phyloP scores from a whole-genome alignment of 2,797 vertebrate genomes.

The Eremophila alpestris region DNA sequence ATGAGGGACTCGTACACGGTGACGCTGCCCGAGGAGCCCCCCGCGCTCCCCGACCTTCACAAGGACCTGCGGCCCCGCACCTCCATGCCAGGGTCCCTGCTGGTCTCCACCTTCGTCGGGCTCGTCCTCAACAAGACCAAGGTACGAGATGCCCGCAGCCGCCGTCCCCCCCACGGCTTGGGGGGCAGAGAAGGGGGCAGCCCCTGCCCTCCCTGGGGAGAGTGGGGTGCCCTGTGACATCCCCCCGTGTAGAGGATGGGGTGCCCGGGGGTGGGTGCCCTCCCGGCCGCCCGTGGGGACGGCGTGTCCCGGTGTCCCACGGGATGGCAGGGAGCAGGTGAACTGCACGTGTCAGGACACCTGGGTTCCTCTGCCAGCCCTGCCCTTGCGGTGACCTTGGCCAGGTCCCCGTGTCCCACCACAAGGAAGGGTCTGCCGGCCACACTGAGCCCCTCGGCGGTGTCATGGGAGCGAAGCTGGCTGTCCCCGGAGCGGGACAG shows the following conservation, averaged over 20 bases:
- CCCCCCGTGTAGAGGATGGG: background rate
- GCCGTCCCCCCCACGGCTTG: background rate
- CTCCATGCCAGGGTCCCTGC: constrained; percentile 87
- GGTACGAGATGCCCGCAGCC: constrained; percentile 75
- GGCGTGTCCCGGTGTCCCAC: background rate
- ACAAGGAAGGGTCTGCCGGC: background rate
- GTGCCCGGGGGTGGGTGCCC: background rate
- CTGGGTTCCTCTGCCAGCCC: background rate
- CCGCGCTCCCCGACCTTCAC: constrained; percentile 79
- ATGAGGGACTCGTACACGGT: constrained; percentile 91
- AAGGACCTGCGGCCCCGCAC: constrained; percentile 83
- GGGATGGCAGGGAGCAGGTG: background rate
- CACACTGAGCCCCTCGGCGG: background rate
- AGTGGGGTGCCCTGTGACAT: accelerated
- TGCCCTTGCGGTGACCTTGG: constrained; percentile 50
- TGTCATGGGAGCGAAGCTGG: background rate
- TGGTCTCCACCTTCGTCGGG: constrained; percentile 91
- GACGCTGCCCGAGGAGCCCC: constrained; percentile 88
- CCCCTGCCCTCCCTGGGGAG: background rate
- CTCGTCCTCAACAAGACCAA: constrained; percentile 93
- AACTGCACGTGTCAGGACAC: background rate
- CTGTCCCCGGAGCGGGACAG: constrained; percentile 8
- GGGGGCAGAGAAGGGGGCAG: background rate
- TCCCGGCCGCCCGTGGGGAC: background rate
- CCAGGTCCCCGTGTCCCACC: background rate